Conservation (phyloP, 2,888 invertebrate genomes). For the Leptopilina myrica region DNA sequence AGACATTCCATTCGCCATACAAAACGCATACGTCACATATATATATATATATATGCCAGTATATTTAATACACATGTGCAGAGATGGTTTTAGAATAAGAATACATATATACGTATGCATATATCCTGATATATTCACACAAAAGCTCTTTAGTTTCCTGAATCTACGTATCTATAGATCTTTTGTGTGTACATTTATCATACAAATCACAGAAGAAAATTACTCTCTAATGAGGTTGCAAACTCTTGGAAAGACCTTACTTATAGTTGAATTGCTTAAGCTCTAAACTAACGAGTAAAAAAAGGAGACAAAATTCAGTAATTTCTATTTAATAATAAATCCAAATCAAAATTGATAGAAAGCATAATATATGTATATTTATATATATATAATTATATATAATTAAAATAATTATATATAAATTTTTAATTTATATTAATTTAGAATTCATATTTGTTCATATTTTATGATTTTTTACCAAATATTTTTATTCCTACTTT, state of each 20-base stretch:
- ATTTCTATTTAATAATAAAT: too few species aligned
- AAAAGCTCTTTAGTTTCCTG: constrained; percentile 20
- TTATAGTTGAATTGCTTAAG: neutral
- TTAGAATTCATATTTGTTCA: too few species aligned
- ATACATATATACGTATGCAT: neutral
- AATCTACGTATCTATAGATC: neutral
- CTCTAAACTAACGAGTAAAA: too few species aligned
- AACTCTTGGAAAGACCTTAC: too few species aligned
- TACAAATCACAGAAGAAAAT: constrained; percentile 3
- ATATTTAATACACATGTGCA: neutral
- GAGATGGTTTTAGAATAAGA: neutral
- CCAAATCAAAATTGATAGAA: too few species aligned
- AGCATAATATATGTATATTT: too few species aligned
- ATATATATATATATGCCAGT: neutral
- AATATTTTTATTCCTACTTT: too few species aligned
- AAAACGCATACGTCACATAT: neutral
- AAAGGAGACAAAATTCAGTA: too few species aligned
- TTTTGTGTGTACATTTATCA: neutral
- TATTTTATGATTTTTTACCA: too few species aligned
- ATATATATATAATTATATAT: too few species aligned
- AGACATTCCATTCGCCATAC: neutral
- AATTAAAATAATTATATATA: too few species aligned
- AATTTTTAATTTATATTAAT: too few species aligned
- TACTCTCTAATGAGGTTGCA: constrained; percentile 5
- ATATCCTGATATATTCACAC: neutral